Evolutionary conservation across 2,113 vertebrate species (phyloP).

Genomic region (Rhodinocichla rosea): DNA sequence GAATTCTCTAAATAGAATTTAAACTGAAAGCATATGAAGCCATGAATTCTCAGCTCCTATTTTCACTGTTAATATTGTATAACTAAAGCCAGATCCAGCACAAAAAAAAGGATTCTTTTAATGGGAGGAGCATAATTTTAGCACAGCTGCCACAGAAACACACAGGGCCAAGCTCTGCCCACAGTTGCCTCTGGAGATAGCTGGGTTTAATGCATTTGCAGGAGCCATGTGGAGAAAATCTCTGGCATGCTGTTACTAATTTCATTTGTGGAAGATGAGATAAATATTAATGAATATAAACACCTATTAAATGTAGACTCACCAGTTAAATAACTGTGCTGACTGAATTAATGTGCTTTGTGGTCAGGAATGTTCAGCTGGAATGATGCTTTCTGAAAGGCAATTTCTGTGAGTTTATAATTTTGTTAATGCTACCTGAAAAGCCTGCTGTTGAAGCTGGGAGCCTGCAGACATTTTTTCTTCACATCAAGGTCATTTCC

Average conservation of each 20-base stretch:
- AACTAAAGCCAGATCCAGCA: not conserved
- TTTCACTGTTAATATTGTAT: not conserved
- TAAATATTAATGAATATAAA: slow-evolving; percentile 21
- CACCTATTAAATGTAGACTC: not conserved
- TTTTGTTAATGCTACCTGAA: not conserved
- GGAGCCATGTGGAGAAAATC: not conserved
- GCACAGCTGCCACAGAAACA: not conserved
- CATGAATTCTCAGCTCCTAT: not conserved
- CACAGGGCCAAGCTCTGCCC: not conserved
- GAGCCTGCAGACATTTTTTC: not conserved
- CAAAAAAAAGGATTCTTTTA: not conserved
- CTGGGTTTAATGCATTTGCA: not conserved
- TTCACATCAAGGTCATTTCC: not conserved
- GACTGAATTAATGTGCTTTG: not conserved
- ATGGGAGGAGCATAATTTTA: not conserved
- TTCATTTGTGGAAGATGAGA: slow-evolving; percentile 4
- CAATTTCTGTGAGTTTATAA: not conserved
- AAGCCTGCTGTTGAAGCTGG: not conserved
- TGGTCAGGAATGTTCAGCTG: not conserved
- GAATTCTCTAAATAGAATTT: not conserved
- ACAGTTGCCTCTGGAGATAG: not conserved
- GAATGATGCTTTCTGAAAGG: not conserved
- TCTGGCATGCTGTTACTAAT: not conserved
- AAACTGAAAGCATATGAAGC: not conserved
- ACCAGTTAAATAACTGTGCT: not conserved